Conservation (phyloP, 2,888 invertebrate genomes). For the Nineta flava region DNA sequence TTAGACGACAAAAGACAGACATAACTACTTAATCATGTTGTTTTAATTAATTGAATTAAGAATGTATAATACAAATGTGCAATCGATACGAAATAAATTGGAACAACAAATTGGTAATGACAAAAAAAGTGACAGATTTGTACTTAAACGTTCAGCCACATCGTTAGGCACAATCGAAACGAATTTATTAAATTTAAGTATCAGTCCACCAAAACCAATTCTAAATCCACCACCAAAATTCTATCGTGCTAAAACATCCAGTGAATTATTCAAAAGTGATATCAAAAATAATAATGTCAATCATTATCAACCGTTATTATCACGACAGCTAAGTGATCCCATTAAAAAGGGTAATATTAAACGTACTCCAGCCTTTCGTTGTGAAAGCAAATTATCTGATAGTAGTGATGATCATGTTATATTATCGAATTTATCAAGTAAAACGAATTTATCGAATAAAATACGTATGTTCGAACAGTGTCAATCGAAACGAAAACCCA, state of each 20-base stretch:
- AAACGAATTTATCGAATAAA: constrained; percentile 2
- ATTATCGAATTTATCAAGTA: background rate
- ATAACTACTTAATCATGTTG: no score
- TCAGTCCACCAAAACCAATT: background rate
- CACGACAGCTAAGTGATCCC: constrained; percentile 28
- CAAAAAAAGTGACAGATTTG: background rate
- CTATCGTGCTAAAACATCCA: background rate
- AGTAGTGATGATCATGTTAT: background rate
- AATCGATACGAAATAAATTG: background rate
- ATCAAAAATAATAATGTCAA: background rate
- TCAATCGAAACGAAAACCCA: constrained; percentile 10
- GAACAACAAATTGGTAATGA: background rate
- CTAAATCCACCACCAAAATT: background rate
- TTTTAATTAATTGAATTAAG: background rate
- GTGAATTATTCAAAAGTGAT: background rate
- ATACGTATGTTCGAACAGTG: constrained; percentile 11
- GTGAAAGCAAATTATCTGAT: constrained; percentile 24
- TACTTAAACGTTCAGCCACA: constrained; percentile 1
- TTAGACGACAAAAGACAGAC: no score
- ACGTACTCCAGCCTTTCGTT: constrained; percentile 37
- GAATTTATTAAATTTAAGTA: background rate
- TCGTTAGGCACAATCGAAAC: background rate
- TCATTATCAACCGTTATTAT: background rate
- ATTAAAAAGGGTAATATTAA: constrained; percentile 30
- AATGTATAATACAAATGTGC: constrained; percentile 4